These are phyloP conservation scores for human DNA, from an alignment of 2,113 vertebrate genomes.

Conservation along the genomic window GRCh38 chr21:21602001-21602500, in stretches of 20 bases:
- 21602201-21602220: neutral
- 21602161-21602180: too few relatives aligned
- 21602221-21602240: neutral
- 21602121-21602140: neutral
- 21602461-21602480: neutral
- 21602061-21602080: neutral
- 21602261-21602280: neutral
- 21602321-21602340: neutral
- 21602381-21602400: neutral
- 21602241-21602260: neutral
- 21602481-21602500: neutral
- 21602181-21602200: accelerated
- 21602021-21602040: neutral
- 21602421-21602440: neutral
- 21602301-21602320: neutral
- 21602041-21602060: neutral
- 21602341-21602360: too few relatives aligned
- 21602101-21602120: neutral
- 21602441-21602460: neutral
- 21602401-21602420: neutral
- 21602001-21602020: neutral
- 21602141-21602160: neutral
- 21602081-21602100: neutral
- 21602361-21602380: neutral
- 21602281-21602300: neutral